phyloP scores from a whole-genome alignment of 2,888 invertebrate genomes.

The Drosophila tanythrix region DNA sequence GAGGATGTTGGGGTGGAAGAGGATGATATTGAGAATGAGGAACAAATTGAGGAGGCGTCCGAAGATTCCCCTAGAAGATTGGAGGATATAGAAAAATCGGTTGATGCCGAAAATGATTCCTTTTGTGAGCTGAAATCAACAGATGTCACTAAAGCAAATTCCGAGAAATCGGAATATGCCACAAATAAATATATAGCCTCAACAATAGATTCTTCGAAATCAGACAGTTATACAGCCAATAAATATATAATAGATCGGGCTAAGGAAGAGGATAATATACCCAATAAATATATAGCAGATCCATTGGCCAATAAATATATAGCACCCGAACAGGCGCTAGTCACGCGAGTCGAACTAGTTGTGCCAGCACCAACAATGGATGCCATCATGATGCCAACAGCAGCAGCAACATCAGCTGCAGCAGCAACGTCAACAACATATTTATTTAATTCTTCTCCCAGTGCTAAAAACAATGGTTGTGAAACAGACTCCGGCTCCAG shows the following conservation, averaged over 20 bases:
- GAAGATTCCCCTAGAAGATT: neutral
- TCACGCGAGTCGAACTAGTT: slow-evolving; percentile 72
- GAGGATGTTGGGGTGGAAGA: neutral
- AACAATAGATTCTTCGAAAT: neutral
- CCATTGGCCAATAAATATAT: slow-evolving; percentile 39
- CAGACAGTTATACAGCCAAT: neutral
- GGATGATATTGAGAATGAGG: neutral
- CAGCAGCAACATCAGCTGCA: neutral
- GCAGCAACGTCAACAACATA: slow-evolving; percentile 18
- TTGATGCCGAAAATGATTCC: neutral
- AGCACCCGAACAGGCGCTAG: slow-evolving; percentile 72
- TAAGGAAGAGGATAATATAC: neutral
- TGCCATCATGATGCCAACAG: neutral
- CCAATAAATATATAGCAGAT: neutral
- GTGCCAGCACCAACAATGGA: slow-evolving; percentile 58
- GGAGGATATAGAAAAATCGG: neutral
- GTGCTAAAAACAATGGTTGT: slow-evolving; percentile 73
- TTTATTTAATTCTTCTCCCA: slow-evolving; percentile 38
- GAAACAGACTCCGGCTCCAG: slow-evolving; percentile 66
- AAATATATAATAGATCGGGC: neutral
- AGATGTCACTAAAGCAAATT: neutral
- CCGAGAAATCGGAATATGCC: neutral
- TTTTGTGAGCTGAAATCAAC: neutral
- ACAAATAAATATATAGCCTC: neutral
- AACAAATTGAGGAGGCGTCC: neutral